phyloP scores from a whole-genome alignment of 2,888 invertebrate genomes.

The Parelbella ahira region DNA sequence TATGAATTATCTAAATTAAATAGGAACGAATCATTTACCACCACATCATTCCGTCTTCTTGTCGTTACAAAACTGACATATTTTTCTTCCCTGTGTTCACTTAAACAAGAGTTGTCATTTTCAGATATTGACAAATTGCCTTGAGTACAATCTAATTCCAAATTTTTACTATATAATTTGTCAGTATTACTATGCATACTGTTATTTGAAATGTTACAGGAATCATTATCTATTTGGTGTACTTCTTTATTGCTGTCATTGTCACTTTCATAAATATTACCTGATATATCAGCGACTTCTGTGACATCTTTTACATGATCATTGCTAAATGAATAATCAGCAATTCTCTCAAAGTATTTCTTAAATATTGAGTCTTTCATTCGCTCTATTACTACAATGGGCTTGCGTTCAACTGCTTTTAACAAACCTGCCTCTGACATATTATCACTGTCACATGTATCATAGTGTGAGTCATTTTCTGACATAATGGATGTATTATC shows the following conservation, averaged over 20 bases:
- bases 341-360: constrained; percentile 45
- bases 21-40: constrained; percentile 47
- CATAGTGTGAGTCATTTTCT: constrained; percentile 52
- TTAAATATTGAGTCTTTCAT: constrained; percentile 50
- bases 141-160: constrained; percentile 9
- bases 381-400: constrained; percentile 46
- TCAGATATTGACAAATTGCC: constrained; percentile 12
- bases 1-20: constrained; percentile 47
- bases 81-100: constrained; percentile 36
- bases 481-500: constrained; percentile 1
- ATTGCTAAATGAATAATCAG: constrained; percentile 27
- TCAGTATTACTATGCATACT: constrained; percentile 25
- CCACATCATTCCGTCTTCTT: constrained; percentile 52
- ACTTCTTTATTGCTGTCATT: too few relatives aligned
- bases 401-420: too few relatives aligned
- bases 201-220: constrained; percentile 26
- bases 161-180: constrained; percentile 29
- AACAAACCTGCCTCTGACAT: constrained; percentile 18
- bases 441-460: constrained; percentile 58
- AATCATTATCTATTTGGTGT: too few relatives aligned
- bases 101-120: constrained; percentile 25
- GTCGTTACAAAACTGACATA: constrained; percentile 64
- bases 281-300: constrained; percentile 26
- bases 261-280: constrained; percentile 26
- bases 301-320: too few relatives aligned